Base-by-base conservation (phyloP, 1,140 invertebrate species). In the Goniozus legneri region DNA sequence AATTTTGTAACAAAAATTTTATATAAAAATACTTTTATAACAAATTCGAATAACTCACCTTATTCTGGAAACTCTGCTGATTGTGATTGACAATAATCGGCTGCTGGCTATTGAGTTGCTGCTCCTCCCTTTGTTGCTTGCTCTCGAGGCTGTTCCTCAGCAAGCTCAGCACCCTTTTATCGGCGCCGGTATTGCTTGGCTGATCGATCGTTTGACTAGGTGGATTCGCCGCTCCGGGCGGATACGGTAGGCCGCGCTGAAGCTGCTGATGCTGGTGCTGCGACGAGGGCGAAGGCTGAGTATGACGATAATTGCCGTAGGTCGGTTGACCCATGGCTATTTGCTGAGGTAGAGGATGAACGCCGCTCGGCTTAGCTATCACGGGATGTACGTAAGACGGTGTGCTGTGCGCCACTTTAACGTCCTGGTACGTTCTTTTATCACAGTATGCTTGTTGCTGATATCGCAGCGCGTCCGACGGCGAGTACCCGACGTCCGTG, bases 71-170 rank as follows among this genome's bases (percentile, higher is more conserved):
- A 34, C 65, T 71, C 44, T 71, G 67, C 20, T 72, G 70, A 47
- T 45, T 69, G 7, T 71, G 67, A 52, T 72, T 72, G 3, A 57
- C 59, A 13, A 71, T 18, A 4, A 65, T 68, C 2, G 68, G 64
- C 38, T 73, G 71, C n/a, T 71, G 69, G n/a, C 56, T 69, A 33
- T 71, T 69, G 16, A 69, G 38, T 37, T 71, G 69, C 38, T 71
- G 69, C 19, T 75, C 70, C 40, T 84, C 81, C 35, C 75, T 69
- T 41, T 77, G 79, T 46, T 80, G 82, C 64, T 84, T 85, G 22
- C 79, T 83, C 69, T 87, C 84, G 48, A 87, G 69, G 62, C 80
- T 87, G 51, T 81, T 85, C 53, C 85, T 76, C 31, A 88, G 60
- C 44, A 86, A 78, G 58, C 80, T 86, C 39, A 86, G 65, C 13